phyloP scores from a whole-genome alignment of 2,113 vertebrate genomes.

The Scolopax mira region DNA sequence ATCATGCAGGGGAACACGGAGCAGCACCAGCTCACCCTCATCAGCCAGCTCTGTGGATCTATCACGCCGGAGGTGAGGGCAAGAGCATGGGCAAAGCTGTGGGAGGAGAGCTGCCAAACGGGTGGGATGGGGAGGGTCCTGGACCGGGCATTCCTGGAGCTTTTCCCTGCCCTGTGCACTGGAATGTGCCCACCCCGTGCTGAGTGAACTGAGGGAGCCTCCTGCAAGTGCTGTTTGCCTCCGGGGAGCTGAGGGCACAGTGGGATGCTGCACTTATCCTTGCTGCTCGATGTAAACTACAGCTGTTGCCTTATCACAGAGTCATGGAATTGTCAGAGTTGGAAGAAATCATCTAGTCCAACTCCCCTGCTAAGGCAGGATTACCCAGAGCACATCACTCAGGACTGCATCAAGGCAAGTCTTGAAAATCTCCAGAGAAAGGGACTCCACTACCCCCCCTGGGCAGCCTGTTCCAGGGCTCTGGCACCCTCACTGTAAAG shows the following conservation, averaged over 20 bases:
- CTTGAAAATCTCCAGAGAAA: too few relatives aligned
- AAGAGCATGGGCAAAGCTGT: rapidly evolving
- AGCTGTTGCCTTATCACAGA: background rate
- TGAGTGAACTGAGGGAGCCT: background rate
- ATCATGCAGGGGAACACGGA: constrained; percentile 99
- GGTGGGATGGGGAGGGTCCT: background rate
- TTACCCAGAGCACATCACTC: too few relatives aligned
- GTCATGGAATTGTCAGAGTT: too few relatives aligned
- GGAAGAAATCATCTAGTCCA: too few relatives aligned
- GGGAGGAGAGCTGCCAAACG: background rate
- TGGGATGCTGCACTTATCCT: background rate
- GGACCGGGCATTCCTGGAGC: rapidly evolving
- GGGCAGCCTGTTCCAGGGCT: too few relatives aligned
- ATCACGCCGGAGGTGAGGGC: constrained; percentile 88
- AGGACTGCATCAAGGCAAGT: too few relatives aligned
- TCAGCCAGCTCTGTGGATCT: constrained; percentile 98
- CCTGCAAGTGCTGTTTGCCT: background rate
- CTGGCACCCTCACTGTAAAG: too few relatives aligned
- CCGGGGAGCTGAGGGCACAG: background rate
- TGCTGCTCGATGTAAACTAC: background rate
- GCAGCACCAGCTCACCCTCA: constrained; percentile 97
- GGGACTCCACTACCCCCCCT: too few relatives aligned
- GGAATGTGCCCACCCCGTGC: background rate
- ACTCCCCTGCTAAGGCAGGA: too few relatives aligned
- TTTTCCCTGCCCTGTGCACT: background rate